Percentiles rank a stretch among this genome's conserved stretches.
Evolutionary conservation across 2,113 vertebrate species (phyloP).

Genomic region (Rhabdornis inornatus): DNA sequence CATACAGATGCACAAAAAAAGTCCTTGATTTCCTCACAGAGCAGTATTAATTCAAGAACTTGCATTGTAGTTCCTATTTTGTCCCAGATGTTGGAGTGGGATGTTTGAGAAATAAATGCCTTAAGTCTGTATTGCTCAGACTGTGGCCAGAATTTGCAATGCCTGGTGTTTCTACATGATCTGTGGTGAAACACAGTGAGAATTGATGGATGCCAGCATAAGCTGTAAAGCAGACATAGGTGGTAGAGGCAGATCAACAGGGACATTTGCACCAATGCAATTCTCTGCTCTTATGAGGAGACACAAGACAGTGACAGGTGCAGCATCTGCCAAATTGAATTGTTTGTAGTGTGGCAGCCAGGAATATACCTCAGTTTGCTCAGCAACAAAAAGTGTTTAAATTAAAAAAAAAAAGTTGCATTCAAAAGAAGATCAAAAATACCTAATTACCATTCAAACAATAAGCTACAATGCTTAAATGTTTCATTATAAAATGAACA

Average conservation of each 20-base stretch:
- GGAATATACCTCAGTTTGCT: conserved; percentile 30
- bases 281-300: conserved; percentile 27
- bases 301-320: background rate
- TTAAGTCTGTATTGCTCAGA: background rate
- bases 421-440: conserved; percentile 34
- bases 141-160: background rate
- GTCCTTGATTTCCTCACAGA: background rate
- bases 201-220: background rate
- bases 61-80: background rate
- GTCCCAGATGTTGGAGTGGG: background rate
- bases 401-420: background rate
- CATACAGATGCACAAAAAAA: background rate
- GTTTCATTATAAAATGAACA: conserved; percentile 1
- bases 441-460: conserved; percentile 23
- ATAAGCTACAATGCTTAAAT: conserved; percentile 2
- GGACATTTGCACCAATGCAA: background rate
- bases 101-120: background rate
- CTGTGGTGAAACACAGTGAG: background rate
- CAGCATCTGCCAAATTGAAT: conserved; percentile 40
- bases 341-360: conserved; percentile 37
- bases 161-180: background rate
- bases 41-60: background rate
- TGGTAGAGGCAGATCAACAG: background rate
- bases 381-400: background rate
- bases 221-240: background rate